A percentile compares a stretch with the other conserved stretches of the same genome.
phyloP scores from a whole-genome alignment of 2,888 invertebrate species.

The Coecobrya sp. region DNA sequence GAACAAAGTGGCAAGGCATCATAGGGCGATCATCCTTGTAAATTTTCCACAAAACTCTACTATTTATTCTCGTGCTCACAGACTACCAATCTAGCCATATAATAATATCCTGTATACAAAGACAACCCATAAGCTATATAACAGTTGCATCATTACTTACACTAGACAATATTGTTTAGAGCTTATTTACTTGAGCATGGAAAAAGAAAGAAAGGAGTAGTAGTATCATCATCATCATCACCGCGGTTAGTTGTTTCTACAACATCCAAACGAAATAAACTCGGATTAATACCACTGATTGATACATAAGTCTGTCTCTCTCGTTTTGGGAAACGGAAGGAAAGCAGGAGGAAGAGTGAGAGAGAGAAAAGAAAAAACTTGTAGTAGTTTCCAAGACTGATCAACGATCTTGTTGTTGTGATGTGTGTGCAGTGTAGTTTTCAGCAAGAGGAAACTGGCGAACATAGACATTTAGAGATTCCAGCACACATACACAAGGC shows the following conservation, averaged over 20 bases:
- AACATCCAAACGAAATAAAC: slow-evolving; percentile 63
- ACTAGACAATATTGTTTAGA: not conserved
- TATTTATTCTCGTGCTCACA: not conserved
- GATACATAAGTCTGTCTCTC: slow-evolving; percentile 74
- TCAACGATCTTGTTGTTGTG: slow-evolving; percentile 1
- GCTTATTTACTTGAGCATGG: slow-evolving; percentile 17
- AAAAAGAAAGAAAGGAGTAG: not conserved
- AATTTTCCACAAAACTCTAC: slow-evolving; percentile 29
- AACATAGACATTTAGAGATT: not conserved
- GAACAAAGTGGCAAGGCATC: not conserved
- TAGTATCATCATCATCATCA: slow-evolving; percentile 10
- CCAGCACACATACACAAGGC: not conserved
- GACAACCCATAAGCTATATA: not conserved
- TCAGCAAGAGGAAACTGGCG: not conserved
- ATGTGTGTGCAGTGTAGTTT: slow-evolving; percentile 1
- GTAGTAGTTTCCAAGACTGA: slow-evolving; percentile 18
- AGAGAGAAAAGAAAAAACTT: not conserved
- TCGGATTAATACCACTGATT: slow-evolving; percentile 76
- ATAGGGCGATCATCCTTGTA: slow-evolving; percentile 11
- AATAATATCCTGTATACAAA: not conserved
- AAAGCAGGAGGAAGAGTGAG: not conserved
- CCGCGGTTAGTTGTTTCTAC: slow-evolving; percentile 55
- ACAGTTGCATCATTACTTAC: not conserved
- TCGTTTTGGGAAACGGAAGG: slow-evolving; percentile 40
- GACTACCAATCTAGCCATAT: not conserved